Evolutionary conservation across 2,888 invertebrate genomes (phyloP).

Genomic region (Synanthedon myopaeformis): DNA sequence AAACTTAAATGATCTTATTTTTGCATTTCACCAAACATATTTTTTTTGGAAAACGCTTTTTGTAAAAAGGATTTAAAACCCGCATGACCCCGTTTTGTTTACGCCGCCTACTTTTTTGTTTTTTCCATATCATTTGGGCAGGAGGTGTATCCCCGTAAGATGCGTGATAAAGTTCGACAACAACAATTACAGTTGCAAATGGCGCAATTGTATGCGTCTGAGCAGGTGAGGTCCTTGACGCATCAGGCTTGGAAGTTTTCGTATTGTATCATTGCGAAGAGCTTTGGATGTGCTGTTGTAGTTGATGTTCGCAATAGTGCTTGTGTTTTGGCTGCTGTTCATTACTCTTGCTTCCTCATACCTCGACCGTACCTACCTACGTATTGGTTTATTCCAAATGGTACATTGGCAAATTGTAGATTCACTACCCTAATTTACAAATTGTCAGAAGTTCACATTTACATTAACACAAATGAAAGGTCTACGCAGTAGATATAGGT

Average conservation of each 20-base stretch:
- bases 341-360: constrained; percentile 34
- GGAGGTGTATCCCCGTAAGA: constrained; percentile 85
- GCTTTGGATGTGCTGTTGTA: constrained; percentile 70
- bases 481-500: constrained; percentile 1
- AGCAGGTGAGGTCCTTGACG: constrained; percentile 56
- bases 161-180: constrained; percentile 82
- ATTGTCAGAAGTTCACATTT: constrained; percentile 3
- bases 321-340: constrained; percentile 41
- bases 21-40: constrained; percentile 1
- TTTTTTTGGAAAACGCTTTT: constrained; percentile 33
- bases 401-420: background rate
- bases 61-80: constrained; percentile 34
- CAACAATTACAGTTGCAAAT: constrained; percentile 73
- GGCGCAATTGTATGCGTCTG: constrained; percentile 68
- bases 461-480: constrained; percentile 1
- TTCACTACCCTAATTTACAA: background rate
- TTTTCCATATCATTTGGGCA: constrained; percentile 73
- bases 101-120: constrained; percentile 68
- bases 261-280: constrained; percentile 37
- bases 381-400: no score
- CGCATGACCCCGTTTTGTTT: constrained; percentile 66
- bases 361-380: constrained; percentile 11
- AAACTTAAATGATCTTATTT: constrained; percentile 6
- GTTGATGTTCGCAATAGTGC: constrained; percentile 40
- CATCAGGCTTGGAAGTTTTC: background rate